phyloP scores from a whole-genome alignment of 2,797 vertebrate genomes.

The Urosaurus nigricauda region DNA sequence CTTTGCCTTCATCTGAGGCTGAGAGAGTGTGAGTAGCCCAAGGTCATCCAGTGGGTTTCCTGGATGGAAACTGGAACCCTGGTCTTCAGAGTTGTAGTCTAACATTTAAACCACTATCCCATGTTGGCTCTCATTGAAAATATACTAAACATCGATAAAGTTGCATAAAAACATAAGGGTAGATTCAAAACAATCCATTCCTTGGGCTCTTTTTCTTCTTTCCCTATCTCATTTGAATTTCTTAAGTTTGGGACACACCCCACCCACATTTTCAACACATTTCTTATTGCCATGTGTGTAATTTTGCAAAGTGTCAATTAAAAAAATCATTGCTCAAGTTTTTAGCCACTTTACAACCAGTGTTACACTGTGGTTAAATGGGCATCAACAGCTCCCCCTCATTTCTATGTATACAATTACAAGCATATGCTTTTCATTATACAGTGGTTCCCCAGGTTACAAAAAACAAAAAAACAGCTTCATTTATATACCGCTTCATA shows the following conservation, averaged over 20 bases:
- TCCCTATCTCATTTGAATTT: neutral
- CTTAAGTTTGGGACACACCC: neutral
- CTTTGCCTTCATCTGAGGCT: too few species aligned
- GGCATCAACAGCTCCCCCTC: neutral
- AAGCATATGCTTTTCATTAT: neutral
- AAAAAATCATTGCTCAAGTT: neutral
- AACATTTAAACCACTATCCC: too few species aligned
- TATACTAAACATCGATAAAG: neutral
- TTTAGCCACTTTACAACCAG: neutral
- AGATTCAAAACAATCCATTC: neutral
- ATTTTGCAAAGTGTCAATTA: neutral
- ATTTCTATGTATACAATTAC: neutral
- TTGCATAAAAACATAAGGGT: neutral
- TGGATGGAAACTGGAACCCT: too few species aligned
- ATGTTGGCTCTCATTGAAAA: too few species aligned
- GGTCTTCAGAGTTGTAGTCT: too few species aligned
- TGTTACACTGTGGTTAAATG: neutral
- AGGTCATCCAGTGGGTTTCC: too few species aligned
- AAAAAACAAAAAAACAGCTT: too few species aligned
- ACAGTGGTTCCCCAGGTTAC: too few species aligned
- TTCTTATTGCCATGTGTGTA: too few species aligned
- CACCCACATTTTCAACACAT: neutral
- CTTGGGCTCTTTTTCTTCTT: neutral
- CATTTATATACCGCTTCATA: too few species aligned
- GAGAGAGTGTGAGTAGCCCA: too few species aligned